A percentile compares a stretch with the other conserved stretches of the same genome.
Conservation (phyloP, 2,113 vertebrate genomes). For the Microcebus ravelobensis region DNA sequence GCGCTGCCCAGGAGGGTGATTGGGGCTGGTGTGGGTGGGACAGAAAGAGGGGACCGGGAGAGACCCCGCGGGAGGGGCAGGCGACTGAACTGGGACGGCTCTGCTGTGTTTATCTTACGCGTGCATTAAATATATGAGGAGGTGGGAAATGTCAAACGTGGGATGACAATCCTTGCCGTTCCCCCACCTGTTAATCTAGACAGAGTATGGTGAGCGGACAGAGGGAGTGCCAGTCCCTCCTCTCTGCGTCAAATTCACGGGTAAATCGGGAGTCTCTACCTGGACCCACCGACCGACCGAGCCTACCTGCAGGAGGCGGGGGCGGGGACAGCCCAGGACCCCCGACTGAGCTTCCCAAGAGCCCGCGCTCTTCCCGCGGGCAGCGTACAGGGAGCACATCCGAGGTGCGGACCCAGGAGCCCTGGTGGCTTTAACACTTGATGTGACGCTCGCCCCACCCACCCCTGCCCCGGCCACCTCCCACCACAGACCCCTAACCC, state of each 20-base stretch:
- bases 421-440: accelerated
- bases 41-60: not conserved
- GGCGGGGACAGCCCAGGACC: not conserved
- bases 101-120: not conserved
- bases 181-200: too few relatives aligned
- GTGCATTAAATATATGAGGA: not conserved
- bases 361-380: accelerated
- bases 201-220: not conserved
- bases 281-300: accelerated
- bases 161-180: not conserved
- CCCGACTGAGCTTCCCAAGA: accelerated
- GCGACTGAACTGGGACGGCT: not conserved
- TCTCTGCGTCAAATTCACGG: accelerated
- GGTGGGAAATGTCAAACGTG: not conserved
- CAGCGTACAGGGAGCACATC: accelerated
- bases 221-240: not conserved
- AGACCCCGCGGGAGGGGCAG: not conserved
- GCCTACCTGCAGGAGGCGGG: not conserved
- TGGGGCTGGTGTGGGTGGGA: too few relatives aligned
- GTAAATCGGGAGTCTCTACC: not conserved
- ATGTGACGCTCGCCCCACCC: accelerated
- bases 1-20: not conserved
- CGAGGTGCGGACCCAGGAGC: accelerated
- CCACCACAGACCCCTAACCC: not conserved
- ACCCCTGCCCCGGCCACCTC: accelerated